Conservation (phyloP, 2,797 vertebrate genomes). For the Melanotaenia nigrans region DNA sequence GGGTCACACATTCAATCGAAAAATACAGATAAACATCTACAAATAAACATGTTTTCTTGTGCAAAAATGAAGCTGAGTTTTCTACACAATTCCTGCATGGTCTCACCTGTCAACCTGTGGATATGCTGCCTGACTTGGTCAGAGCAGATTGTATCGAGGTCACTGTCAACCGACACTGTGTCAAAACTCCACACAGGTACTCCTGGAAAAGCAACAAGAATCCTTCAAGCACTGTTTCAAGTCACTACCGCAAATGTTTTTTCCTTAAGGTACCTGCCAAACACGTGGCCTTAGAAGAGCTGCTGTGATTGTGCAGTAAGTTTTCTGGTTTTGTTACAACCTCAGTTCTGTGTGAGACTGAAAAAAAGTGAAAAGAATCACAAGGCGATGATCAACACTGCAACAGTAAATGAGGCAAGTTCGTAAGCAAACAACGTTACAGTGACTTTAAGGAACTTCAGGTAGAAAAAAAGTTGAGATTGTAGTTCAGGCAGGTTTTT, state of each 20-base stretch:
- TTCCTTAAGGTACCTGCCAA: conserved; percentile 70
- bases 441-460: background rate
- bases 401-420: background rate
- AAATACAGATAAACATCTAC: background rate
- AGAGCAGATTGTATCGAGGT: conserved; percentile 79
- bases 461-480: background rate
- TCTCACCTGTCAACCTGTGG: conserved; percentile 63
- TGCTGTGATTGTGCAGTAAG: conserved; percentile 8
- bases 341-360: conserved; percentile 40
- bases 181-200: conserved; percentile 78
- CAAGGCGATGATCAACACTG: background rate
- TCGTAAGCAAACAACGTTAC: background rate
- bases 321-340: conserved; percentile 23
- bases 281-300: conserved; percentile 41
- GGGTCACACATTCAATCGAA: background rate
- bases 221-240: background rate
- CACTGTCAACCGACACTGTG: conserved; percentile 76
- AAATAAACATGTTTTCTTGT: background rate
- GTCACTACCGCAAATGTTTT: background rate
- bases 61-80: background rate
- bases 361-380: conserved; percentile 9
- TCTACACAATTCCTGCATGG: background rate
- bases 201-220: conserved; percentile 58
- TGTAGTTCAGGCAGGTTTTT: background rate
- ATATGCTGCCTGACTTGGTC: conserved; percentile 71